A percentile compares a stretch with the other conserved stretches of the same genome.
Evolutionary conservation across 2,797 vertebrate genomes (phyloP).

Genomic region (Oryzias sinensis): DNA sequence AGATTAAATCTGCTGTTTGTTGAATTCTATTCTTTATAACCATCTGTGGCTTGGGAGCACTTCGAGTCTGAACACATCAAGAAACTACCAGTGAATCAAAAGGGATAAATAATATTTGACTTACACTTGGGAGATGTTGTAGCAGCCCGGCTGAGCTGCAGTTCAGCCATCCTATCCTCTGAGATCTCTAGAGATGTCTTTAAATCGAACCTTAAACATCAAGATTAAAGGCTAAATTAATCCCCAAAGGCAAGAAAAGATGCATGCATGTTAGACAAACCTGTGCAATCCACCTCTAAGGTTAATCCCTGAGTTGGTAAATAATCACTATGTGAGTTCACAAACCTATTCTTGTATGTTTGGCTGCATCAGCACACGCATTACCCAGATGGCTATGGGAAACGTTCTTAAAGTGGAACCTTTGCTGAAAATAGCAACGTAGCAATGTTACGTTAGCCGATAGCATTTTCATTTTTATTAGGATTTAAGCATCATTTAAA

Average conservation of each 20-base stretch:
- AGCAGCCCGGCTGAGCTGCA: constrained; percentile 19
- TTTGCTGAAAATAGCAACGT: no score
- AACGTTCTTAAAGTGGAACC: no score
- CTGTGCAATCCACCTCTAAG: neutral
- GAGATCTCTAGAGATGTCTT: constrained; percentile 28
- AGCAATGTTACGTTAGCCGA: no score
- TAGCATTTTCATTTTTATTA: no score
- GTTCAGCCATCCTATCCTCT: constrained; percentile 9
- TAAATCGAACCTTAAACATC: constrained; percentile 35
- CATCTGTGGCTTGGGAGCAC: constrained; percentile 52
- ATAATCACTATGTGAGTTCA: neutral
- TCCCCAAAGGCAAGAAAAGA: constrained; percentile 16
- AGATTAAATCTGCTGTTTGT: constrained; percentile 31
- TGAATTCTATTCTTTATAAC: constrained; percentile 14
- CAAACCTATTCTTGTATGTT: no score
- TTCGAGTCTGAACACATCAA: constrained; percentile 32
- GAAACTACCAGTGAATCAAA: constrained; percentile 39
- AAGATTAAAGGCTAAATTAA: constrained; percentile 19
- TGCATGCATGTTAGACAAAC: constrained; percentile 2
- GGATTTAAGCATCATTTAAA: no score
- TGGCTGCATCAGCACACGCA: no score
- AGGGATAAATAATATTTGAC: constrained; percentile 37
- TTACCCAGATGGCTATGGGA: no score
- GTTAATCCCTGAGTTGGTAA: neutral
- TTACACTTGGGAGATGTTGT: constrained; percentile 37